These are phyloP conservation scores for Oreochromis tanganicae DNA, from an alignment of 2,113 vertebrate genomes.

Conservation along the genomic window DNA sequence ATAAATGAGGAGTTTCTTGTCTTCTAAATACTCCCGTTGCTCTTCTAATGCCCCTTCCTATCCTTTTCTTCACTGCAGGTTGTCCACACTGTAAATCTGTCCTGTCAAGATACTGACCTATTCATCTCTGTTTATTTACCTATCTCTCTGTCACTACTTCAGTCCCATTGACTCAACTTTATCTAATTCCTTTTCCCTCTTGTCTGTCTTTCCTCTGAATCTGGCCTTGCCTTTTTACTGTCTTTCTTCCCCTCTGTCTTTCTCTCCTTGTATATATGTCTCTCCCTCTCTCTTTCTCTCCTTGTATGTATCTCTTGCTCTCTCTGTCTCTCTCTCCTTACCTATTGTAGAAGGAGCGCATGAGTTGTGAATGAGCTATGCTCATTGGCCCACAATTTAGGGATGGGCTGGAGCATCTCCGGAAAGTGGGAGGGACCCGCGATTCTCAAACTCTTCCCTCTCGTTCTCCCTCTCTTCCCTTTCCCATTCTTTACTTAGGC, in stretches of 20 bases:
- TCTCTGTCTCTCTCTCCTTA: slow-evolving; percentile 63
- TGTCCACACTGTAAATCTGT: slow-evolving; percentile 26
- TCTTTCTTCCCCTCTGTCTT: neutral
- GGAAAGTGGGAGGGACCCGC: slow-evolving; percentile 64
- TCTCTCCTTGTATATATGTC: neutral
- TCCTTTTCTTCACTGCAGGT: neutral
- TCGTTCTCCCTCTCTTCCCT: slow-evolving; percentile 39
- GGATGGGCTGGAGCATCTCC: slow-evolving; percentile 72
- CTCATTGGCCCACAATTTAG: slow-evolving; percentile 66
- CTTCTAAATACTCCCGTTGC: neutral
- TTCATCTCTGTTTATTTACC: slow-evolving; percentile 27
- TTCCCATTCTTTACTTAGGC: slow-evolving; percentile 12
- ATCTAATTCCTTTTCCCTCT: slow-evolving; percentile 17
- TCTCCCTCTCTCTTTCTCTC: slow-evolving; percentile 21
- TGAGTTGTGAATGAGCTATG: slow-evolving; percentile 53
- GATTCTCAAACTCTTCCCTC: slow-evolving; percentile 55
- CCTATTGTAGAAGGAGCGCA: slow-evolving; percentile 66
- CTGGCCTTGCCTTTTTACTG: slow-evolving; percentile 16
- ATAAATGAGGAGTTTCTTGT: neutral
- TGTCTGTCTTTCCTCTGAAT: slow-evolving; percentile 17
- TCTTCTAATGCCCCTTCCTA: neutral
- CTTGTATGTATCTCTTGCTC: slow-evolving; percentile 50
- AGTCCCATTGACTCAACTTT: slow-evolving; percentile 41
- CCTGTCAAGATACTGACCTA: slow-evolving; percentile 11
- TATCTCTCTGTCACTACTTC: slow-evolving; percentile 34